phyloP scores from a whole-genome alignment of 1,140 invertebrate species.

The Centruroides sculpturatus region DNA sequence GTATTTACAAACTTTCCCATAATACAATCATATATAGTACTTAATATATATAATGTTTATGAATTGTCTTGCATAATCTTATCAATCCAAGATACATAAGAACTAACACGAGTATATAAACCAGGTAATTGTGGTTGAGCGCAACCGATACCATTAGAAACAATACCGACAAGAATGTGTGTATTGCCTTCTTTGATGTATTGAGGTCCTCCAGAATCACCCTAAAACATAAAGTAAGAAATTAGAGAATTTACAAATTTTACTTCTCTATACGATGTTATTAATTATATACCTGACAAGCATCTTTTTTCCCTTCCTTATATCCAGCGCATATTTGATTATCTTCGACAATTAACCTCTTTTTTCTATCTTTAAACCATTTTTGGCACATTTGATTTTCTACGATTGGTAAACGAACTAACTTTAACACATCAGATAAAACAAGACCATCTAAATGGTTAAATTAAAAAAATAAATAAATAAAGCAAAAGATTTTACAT shows the following conservation, averaged over 20 bases:
- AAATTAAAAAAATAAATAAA: not conserved
- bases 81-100: too few relatives aligned
- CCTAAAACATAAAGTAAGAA: constrained; percentile 1
- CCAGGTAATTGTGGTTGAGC: too few relatives aligned
- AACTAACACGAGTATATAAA: too few relatives aligned
- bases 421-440: constrained; percentile 40
- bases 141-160: too few relatives aligned
- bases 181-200: not conserved
- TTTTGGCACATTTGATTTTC: constrained; percentile 51
- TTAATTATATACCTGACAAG: constrained; percentile 24
- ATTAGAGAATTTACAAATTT: not conserved
- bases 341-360: constrained; percentile 13
- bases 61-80: too few relatives aligned
- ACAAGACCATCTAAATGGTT: not conserved
- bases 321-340: constrained; percentile 28
- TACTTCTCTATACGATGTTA: not conserved
- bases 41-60: not conserved
- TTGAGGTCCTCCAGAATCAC: constrained; percentile 16
- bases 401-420: constrained; percentile 59
- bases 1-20: too few relatives aligned
- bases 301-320: constrained; percentile 25
- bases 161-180: too few relatives aligned
- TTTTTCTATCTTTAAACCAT: constrained; percentile 50
- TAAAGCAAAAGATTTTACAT: too few relatives aligned
- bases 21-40: too few relatives aligned